Evolutionary conservation across 2,113 vertebrate species (phyloP), one percentile per base, ranked within the genome.

Genomic region (Vireo altiloquus): DNA sequence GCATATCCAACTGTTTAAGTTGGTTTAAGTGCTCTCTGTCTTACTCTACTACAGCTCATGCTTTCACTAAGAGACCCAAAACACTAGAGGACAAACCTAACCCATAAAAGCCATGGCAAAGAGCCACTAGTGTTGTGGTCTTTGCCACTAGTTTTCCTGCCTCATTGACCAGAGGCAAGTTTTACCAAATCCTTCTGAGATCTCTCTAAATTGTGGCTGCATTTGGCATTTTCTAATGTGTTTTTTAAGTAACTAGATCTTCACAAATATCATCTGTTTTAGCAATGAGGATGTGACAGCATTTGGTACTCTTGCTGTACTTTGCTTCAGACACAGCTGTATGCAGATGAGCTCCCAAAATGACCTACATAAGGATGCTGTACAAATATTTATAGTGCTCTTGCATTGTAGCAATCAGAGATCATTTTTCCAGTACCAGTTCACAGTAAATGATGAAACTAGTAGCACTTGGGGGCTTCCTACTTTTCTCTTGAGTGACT

Each of bases 121-220:
- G 13, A 75, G 13, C 42, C 25, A 22, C 35, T 18, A 15, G 23
- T 57, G 18, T 35, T 7, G 61, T 3, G 0, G 23, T 47, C 15
- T 37, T 79, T 80, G 25, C 7, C 52, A 68, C 13, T 31, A 24
- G 3, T 60, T 53, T 65, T 93, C 10, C 77, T 75, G 31, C 4
- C 11, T 66, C 30, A 10, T 15, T 66, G 12, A 80, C 11, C 0
- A 0, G 13, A 11, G 2, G 7, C 5, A 49, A 6, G 1, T 52
- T 72, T 90, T 57, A 27, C 21, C 27, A 76, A 23, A 82, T 42
- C 17, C 4, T 77, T 52, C 39, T 15, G 22, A 54, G 7, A 54
- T 11, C 49, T 54, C 82, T 23, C 7, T 66, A 74, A 69, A 50
- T 20, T 59, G 7, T 46, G 27, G 11, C 14, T 72, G 7, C 22